Percentiles rank a stretch among this genome's conserved stretches.
phyloP scores from a whole-genome alignment of 2,888 invertebrate species.

The Calliopum simillimum region DNA sequence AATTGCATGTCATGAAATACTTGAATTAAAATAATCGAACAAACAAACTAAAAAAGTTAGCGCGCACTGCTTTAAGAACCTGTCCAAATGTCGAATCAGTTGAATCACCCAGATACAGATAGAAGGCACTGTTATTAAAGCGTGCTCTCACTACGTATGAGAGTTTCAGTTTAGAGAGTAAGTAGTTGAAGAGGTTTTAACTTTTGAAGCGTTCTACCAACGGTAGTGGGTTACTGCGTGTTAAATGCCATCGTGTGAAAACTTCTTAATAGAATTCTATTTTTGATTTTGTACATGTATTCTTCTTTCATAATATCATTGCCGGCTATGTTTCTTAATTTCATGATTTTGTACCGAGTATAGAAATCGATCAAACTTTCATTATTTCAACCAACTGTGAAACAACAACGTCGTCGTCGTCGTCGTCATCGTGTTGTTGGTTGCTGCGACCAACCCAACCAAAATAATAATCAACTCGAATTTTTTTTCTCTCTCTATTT shows the following conservation, averaged over 20 bases:
- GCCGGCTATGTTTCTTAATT: too few species aligned
- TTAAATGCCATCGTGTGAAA: too few species aligned
- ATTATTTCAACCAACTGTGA: neutral
- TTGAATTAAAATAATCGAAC: conserved; percentile 49
- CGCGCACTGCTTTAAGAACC: neutral
- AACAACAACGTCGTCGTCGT: too few species aligned
- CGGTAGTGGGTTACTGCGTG: too few species aligned
- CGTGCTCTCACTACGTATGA: neutral
- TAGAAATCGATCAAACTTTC: conserved; percentile 22
- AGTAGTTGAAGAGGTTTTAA: neutral
- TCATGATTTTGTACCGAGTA: neutral
- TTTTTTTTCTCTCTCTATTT: neutral
- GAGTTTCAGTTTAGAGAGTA: neutral
- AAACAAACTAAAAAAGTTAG: conserved; percentile 44
- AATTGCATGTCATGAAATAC: conserved; percentile 34
- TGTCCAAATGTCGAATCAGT: neutral
- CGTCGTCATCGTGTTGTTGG: too few species aligned
- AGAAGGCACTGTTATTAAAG: neutral
- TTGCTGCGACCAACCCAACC: too few species aligned
- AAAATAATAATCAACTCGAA: too few species aligned
- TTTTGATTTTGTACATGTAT: too few species aligned
- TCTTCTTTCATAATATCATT: too few species aligned
- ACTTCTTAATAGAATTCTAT: too few species aligned
- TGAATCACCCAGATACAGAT: conserved; percentile 3
- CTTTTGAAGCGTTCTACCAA: too few species aligned